Conservation (phyloP, 2,113 vertebrate species). For the Charadrius vociferus region DNA sequence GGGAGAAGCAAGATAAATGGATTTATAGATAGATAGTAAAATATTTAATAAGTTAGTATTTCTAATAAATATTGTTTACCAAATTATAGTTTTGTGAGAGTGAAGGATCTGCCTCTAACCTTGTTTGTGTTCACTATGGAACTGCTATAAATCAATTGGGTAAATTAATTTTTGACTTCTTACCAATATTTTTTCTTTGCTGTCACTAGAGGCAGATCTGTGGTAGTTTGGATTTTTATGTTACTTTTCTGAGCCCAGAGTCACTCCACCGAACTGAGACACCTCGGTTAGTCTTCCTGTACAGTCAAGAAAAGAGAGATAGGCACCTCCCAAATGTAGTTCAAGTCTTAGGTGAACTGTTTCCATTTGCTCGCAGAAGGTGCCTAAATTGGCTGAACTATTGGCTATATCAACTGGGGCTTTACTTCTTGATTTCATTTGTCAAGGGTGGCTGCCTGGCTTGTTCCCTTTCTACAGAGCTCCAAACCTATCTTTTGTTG, state of each 20-base stretch:
- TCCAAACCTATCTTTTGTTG: not conserved
- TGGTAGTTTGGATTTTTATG: not conserved
- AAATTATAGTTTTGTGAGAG: not conserved
- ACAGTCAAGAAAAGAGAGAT: not conserved
- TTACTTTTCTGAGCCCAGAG: not conserved
- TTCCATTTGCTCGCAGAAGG: not conserved
- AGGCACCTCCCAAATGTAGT: not conserved
- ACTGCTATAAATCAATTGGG: not conserved
- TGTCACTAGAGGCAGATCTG: not conserved
- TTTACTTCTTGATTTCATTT: not conserved
- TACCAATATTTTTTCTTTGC: not conserved
- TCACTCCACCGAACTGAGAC: not conserved
- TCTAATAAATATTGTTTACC: not conserved
- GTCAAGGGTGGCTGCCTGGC: not conserved
- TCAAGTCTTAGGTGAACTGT: not conserved
- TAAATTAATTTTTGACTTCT: not conserved
- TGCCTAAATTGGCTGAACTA: not conserved
- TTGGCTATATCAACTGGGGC: not conserved
- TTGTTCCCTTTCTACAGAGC: not conserved
- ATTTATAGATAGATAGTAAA: not conserved
- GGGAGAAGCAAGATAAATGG: not conserved
- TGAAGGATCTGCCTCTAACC: not conserved
- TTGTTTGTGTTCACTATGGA: not conserved
- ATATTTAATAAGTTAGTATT: not conserved
- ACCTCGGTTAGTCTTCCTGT: not conserved